Base-by-base conservation (phyloP, 92 coral and sea anemone genomes). In the Palythoa caribaeorum region DNA sequence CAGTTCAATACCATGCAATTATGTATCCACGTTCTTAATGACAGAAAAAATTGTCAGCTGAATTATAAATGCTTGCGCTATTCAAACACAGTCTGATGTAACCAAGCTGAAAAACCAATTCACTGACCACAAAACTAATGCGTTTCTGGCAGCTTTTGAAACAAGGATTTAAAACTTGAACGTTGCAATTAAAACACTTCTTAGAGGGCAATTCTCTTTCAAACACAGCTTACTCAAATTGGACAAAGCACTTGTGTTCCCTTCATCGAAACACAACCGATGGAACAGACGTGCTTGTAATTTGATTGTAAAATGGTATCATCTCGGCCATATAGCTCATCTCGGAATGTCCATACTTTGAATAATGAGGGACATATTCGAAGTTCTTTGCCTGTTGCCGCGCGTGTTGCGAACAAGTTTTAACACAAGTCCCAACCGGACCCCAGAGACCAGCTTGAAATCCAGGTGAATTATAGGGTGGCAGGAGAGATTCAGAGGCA, bases 391-490 rank as follows among this genome's bases (percentile, higher is more conserved):
- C 85, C 62, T 91, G 74, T 8, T 88, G 83, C 2, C 80, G 87
- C 19, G 92, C 92, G 75, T 95, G 98, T 53, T 95, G 98, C 14
- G 90, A 39, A 65, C 98, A 95, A 15, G 98, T 86, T 88, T 95
- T 95, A 37, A 79, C 90, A 86, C 94, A 95, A 36, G 92, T 71
- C 9, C 93, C 93, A 10, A 95, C 85, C 11, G 98, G 93, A 28
- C 94, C 70, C 98, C 98, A 95, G 5, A 95, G 83, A 51, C 89
- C 94, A 65, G 88, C 79, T 75, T 91, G 96, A 78, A 91, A 93
- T 10, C 93, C 87, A 1, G 93, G 55, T 17, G 86, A 65, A 6
- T 38, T 47, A 16, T 81, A 81, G 9, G 76, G 80, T 0, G 94
- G 88, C 9, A 89, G 71, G 7, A 88, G 66, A 12, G 54, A 77